A percentile compares a stretch with the other conserved stretches of the same genome.
phyloP scores from a whole-genome alignment of 2,113 vertebrate genomes.

The Arothron firmamentum region DNA sequence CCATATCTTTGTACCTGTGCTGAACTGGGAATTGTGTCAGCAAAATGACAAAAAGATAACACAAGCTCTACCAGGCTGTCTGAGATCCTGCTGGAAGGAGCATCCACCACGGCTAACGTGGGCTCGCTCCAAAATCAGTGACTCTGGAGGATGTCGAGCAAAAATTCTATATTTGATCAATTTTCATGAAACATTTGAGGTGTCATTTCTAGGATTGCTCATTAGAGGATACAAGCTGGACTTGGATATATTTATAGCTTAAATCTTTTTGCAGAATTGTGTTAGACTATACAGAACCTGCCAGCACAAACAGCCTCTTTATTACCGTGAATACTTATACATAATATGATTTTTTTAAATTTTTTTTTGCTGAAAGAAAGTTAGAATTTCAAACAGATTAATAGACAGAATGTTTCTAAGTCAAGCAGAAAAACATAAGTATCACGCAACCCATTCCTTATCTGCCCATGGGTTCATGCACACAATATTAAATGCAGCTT shows the following conservation, averaged over 20 bases:
- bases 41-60: slow-evolving; percentile 59
- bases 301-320: no score
- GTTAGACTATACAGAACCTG: no score
- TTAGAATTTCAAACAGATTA: not conserved
- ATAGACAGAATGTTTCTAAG: slow-evolving; percentile 1
- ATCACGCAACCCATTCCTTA: slow-evolving; percentile 1
- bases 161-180: slow-evolving; percentile 38
- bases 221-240: slow-evolving; percentile 10
- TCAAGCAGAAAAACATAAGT: not conserved
- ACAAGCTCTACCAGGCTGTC: slow-evolving; percentile 32
- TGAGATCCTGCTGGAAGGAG: slow-evolving; percentile 25
- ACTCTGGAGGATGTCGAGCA: not conserved
- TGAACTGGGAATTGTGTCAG: slow-evolving; percentile 59
- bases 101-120: slow-evolving; percentile 15
- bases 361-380: no score
- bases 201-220: slow-evolving; percentile 36
- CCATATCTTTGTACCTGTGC: slow-evolving; percentile 45
- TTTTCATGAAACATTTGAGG: slow-evolving; percentile 31
- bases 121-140: slow-evolving; percentile 5
- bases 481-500: slow-evolving; percentile 5
- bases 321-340: no score
- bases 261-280: no score
- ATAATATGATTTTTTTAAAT: no score
- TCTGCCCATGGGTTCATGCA: not conserved
- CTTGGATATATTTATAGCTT: no score